A percentile compares a stretch with the other conserved stretches of the same genome.
Conservation (phyloP, 2,888 invertebrate genomes). For the Caenorhabditis auriculariae region DNA sequence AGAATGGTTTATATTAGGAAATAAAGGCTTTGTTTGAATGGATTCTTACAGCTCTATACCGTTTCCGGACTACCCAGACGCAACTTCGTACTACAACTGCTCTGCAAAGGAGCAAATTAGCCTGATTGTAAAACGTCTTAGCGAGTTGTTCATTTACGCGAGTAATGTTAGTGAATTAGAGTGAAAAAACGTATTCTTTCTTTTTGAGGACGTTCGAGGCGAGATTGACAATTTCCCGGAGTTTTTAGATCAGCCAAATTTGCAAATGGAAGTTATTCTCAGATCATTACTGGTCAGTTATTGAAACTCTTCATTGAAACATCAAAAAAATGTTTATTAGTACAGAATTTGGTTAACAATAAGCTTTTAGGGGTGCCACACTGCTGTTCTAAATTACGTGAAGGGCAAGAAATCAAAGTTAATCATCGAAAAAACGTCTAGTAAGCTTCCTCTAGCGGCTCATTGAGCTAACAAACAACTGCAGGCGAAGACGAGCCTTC, state of each 20-base stretch:
- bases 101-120: constrained; percentile 34
- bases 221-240: constrained; percentile 79
- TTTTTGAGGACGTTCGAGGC: constrained; percentile 26
- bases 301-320: no score
- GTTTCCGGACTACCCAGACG: constrained; percentile 48
- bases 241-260: constrained; percentile 80
- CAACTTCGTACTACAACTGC: constrained; percentile 44
- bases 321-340: no score
- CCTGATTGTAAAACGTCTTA: constrained; percentile 24
- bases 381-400: no score
- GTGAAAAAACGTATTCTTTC: neutral
- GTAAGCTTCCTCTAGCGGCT: no score
- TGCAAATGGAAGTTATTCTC: constrained; percentile 74
- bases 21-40: neutral
- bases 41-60: constrained; percentile 22
- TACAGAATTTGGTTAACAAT: no score
- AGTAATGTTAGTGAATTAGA: constrained; percentile 16
- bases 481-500: no score
- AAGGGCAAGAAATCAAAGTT: no score
- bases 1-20: neutral
- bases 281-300: constrained; percentile 13
- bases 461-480: no score
- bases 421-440: no score
- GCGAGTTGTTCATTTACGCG: constrained; percentile 28
- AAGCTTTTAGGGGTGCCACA: no score